Conservation (phyloP, 2,113 vertebrate genomes). For the Psittacula cyanocephala region DNA sequence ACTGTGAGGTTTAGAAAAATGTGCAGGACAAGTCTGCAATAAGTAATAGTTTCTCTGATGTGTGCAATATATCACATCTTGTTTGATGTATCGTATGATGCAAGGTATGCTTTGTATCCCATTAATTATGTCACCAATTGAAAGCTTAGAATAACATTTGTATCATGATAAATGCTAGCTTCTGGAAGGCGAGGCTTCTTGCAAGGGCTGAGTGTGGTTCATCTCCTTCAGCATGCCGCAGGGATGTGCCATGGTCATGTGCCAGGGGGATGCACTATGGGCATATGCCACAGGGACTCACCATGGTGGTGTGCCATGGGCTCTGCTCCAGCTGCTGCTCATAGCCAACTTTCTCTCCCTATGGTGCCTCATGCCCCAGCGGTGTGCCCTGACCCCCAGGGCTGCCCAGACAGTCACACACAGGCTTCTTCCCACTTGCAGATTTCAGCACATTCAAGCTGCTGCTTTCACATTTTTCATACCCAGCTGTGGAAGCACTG, state of each 20-base stretch:
- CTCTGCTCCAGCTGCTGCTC: not conserved
- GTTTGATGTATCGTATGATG: fast-evolving
- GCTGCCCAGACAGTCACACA: fast-evolving
- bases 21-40: not conserved
- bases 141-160: not conserved
- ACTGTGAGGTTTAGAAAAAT: not conserved
- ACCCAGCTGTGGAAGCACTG: not conserved
- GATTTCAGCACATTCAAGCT: not conserved
- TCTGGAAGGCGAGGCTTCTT: not conserved
- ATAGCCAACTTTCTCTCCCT: too few relatives aligned
- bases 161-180: not conserved
- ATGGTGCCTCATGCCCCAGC: fast-evolving
- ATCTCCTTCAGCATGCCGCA: not conserved
- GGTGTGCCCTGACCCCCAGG: fast-evolving
- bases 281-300: not conserved
- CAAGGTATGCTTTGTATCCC: not conserved
- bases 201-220: fast-evolving
- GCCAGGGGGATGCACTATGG: not conserved
- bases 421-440: not conserved
- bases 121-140: not conserved
- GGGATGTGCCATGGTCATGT: not conserved
- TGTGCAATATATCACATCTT: not conserved
- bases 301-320: not conserved
- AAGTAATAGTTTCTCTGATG: not conserved
- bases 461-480: not conserved